Percentiles rank a stretch among this genome's conserved stretches.
These are phyloP conservation scores for Sialia sialis DNA, from an alignment of 2,113 vertebrate species.

Conservation along the genomic window DNA sequence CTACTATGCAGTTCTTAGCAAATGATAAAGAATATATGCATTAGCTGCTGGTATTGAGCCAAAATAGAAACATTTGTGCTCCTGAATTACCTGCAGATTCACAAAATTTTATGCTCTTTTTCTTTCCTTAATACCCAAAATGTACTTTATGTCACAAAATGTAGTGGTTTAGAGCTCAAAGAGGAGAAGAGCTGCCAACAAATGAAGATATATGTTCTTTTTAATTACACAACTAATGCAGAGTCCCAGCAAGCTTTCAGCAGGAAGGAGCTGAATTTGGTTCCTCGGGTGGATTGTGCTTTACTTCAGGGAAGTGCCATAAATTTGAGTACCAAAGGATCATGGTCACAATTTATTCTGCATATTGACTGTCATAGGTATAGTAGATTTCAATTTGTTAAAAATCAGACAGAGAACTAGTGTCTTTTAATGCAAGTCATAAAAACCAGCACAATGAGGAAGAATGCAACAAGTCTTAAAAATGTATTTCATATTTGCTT, in stretches of 20 bases:
- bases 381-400: not conserved
- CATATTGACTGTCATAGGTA: not conserved
- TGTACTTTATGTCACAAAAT: not conserved
- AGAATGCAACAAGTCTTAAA: not conserved
- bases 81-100: not conserved
- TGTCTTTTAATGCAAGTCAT: not conserved
- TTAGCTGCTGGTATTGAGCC: not conserved
- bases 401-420: not conserved
- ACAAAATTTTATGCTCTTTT: not conserved
- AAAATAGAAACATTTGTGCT: not conserved
- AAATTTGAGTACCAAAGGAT: not conserved
- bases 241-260: not conserved
- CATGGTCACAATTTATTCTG: not conserved
- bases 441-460: not conserved
- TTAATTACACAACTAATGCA: not conserved
- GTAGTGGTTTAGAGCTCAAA: not conserved
- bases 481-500: not conserved
- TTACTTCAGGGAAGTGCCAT: not conserved
- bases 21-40: not conserved
- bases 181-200: not conserved
- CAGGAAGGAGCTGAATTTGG: not conserved
- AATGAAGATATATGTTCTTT: not conserved
- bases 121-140: not conserved
- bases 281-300: not conserved
- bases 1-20: conserved; percentile 16